Conservation (phyloP, 2,113 vertebrate species). For the Melanerpes formicivorus region DNA sequence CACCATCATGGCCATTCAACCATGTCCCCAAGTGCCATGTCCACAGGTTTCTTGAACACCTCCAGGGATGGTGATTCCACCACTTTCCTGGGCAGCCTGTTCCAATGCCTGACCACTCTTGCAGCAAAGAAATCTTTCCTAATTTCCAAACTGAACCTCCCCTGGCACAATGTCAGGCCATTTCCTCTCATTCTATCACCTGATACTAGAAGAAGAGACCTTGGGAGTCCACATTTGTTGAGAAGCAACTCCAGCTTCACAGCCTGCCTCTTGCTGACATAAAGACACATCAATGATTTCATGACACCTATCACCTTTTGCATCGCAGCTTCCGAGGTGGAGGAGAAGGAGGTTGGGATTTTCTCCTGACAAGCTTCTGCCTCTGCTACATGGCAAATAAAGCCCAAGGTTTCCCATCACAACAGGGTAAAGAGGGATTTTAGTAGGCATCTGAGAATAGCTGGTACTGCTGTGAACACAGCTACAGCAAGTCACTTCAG, state of each 20-base stretch:
- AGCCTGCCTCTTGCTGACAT: neutral
- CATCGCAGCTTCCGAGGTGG: neutral
- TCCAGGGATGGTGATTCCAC: too few relatives aligned
- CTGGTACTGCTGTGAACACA: neutral
- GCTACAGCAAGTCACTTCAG: neutral
- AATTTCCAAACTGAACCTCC: too few relatives aligned
- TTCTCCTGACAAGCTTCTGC: neutral
- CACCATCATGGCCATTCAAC: too few relatives aligned
- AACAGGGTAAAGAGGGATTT: accelerated
- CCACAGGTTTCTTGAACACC: too few relatives aligned
- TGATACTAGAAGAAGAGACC: neutral
- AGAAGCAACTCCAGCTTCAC: neutral
- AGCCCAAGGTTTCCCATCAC: neutral
- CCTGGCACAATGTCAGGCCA: too few relatives aligned
- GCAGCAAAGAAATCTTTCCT: too few relatives aligned
- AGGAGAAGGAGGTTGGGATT: neutral
- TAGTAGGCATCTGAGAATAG: neutral
- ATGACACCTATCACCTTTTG: neutral
- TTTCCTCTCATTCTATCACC: too few relatives aligned
- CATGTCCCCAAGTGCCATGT: too few relatives aligned
- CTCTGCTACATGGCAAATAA: neutral
- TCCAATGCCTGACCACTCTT: too few relatives aligned
- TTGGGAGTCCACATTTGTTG: neutral
- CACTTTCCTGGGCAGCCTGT: too few relatives aligned
- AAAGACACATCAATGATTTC: neutral